Conservation (phyloP, 2,797 vertebrate species). For the Florisuga fusca region DNA sequence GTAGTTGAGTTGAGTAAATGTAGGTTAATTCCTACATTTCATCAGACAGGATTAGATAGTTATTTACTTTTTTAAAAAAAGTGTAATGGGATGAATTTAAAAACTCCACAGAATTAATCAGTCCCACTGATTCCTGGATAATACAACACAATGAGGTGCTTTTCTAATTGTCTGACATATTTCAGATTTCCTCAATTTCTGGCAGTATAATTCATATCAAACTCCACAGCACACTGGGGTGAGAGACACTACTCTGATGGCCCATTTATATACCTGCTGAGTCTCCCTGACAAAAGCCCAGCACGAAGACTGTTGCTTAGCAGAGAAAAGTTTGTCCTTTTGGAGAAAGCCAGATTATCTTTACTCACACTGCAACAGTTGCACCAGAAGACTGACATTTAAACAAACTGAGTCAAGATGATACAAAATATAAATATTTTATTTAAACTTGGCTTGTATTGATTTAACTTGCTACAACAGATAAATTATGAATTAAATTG, state of each 20-base stretch:
- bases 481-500: constrained; percentile 63
- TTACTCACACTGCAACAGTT: background rate
- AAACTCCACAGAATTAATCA: background rate
- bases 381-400: constrained; percentile 10
- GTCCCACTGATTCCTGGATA: background rate
- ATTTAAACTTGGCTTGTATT: constrained; percentile 58
- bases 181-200: background rate
- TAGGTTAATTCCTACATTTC: constrained; percentile 1
- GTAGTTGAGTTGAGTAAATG: too few relatives aligned
- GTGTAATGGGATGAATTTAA: background rate
- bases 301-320: background rate
- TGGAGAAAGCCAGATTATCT: background rate
- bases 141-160: background rate
- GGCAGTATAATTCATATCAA: background rate
- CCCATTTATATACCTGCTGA: background rate
- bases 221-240: background rate
- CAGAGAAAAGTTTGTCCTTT: background rate
- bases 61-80: background rate
- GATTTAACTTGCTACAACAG: constrained; percentile 43
- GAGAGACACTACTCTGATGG: background rate
- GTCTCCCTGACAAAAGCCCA: background rate
- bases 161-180: background rate
- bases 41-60: background rate
- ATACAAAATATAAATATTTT: constrained; percentile 63
- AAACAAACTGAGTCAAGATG: constrained; percentile 59